Evolutionary conservation across 1,140 invertebrate species (phyloP), one percentile per base, ranked within the genome.

Genomic region (Drosophila carrolli): DNA sequence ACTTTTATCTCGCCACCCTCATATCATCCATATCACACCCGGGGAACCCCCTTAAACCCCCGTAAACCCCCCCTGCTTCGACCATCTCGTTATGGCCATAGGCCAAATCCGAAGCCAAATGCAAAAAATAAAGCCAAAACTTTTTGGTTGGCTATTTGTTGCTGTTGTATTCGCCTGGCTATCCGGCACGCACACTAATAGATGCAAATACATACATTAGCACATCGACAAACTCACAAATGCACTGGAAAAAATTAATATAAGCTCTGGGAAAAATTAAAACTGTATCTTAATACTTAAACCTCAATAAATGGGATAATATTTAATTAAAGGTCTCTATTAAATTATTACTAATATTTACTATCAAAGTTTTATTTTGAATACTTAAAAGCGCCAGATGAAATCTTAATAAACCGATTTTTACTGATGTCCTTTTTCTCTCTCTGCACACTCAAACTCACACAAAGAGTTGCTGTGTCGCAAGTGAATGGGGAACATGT

Each of bases 81-180:
- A 11, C n/a, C 29, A 57, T 51, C 65, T 72, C 50, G 59, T 78
- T 63, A 77, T 78, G 63, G 72, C 66, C 65, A 68, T 51, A 54
- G 78, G 65, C 78, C 65, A 75, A 71, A 75, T 56, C 58, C 70
- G 46, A 74, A 79, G 53, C 71, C 78, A 75, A 67, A 65, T 60
- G 60, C 53, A 66, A 80, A 84, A 70, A 55, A 62, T 70, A 70
- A 67, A 73, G 74, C 63, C 53, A 62, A 80, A 85, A 74, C 60
- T 85, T 85, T 85, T 86, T 85, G 82, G 78, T 78, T 81, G 62
- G 83, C 48, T 56, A 68, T 70, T 81, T 82, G 59, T 32, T 62
- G 60, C 16, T 50, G 62, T 71, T 59, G 65, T 61, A 38, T 60
- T 35, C 40, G 16, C 16, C 41, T 53, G 67, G 48, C 57, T 67